Percentiles rank a stretch among this genome's conserved stretches.
phyloP scores from a whole-genome alignment of 2,113 vertebrate species.

The Chunga burmeisteri region DNA sequence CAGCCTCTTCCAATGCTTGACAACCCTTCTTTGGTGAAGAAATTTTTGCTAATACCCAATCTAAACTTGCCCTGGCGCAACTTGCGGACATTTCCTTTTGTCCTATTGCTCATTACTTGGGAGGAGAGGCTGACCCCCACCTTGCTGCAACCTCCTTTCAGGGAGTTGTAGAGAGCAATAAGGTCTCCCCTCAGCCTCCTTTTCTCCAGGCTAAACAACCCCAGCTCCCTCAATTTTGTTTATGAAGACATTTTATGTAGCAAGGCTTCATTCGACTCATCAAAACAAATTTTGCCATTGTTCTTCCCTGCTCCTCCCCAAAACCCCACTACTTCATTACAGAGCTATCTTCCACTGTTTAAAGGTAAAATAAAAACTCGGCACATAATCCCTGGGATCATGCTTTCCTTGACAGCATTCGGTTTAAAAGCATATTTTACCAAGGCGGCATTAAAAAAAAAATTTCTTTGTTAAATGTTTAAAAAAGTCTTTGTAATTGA shows the following conservation, averaged over 20 bases:
- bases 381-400: rapidly evolving
- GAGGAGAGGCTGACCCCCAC: not conserved
- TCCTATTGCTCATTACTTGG: not conserved
- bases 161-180: rapidly evolving
- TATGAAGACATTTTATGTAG: not conserved
- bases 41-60: not conserved
- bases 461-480: not conserved
- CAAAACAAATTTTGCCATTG: not conserved
- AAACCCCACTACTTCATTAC: not conserved
- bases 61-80: not conserved
- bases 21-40: not conserved
- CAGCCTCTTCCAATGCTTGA: not conserved
- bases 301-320: not conserved
- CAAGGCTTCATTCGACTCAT: not conserved
- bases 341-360: not conserved
- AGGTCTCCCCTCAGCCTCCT: not conserved
- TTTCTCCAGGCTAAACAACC: not conserved
- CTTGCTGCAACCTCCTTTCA: not conserved
- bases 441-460: not conserved
- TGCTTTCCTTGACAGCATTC: not conserved
- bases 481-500: not conserved
- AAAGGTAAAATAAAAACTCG: not conserved
- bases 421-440: not conserved
- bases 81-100: not conserved
- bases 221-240: not conserved